A percentile compares a stretch with the other conserved stretches of the same genome.
Conservation (phyloP, 2,797 vertebrate species). For the Gallinago solitaria region DNA sequence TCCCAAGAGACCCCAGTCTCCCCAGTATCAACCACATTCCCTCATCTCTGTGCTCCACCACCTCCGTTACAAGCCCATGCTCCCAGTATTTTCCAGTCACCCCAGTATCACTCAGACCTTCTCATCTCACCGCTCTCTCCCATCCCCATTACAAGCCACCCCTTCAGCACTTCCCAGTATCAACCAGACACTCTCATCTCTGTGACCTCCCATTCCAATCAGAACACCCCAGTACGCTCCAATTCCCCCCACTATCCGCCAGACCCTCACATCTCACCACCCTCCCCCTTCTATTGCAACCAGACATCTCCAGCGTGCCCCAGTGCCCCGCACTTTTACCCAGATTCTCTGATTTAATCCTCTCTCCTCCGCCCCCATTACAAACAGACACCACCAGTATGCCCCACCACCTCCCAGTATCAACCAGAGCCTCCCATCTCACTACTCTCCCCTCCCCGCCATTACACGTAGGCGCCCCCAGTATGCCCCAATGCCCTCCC, state of each 20-base stretch:
- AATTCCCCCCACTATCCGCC: neutral
- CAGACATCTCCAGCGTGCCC: neutral
- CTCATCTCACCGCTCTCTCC: neutral
- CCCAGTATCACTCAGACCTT: neutral
- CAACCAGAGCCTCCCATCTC: neutral
- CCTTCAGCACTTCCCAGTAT: neutral
- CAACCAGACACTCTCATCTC: neutral
- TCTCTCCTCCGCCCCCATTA: neutral
- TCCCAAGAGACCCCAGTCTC: too few relatives aligned
- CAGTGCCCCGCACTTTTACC: too few relatives aligned
- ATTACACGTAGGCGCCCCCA: neutral
- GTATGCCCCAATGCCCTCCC: too few relatives aligned
- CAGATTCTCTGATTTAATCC: too few relatives aligned
- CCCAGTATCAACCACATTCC: neutral
- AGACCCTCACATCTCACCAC: too few relatives aligned
- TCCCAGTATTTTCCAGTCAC: neutral
- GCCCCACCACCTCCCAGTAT: neutral
- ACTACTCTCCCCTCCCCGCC: too few relatives aligned
- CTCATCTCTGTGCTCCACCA: neutral
- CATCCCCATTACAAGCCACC: neutral
- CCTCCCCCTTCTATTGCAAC: neutral
- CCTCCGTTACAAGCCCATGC: neutral
- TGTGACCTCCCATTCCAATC: neutral
- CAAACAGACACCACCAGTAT: neutral
- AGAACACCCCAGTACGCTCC: neutral